Evolutionary conservation across 2,888 invertebrate genomes (phyloP), one percentile per base, ranked within the genome.

Genomic region (Cerastis leucographa): DNA sequence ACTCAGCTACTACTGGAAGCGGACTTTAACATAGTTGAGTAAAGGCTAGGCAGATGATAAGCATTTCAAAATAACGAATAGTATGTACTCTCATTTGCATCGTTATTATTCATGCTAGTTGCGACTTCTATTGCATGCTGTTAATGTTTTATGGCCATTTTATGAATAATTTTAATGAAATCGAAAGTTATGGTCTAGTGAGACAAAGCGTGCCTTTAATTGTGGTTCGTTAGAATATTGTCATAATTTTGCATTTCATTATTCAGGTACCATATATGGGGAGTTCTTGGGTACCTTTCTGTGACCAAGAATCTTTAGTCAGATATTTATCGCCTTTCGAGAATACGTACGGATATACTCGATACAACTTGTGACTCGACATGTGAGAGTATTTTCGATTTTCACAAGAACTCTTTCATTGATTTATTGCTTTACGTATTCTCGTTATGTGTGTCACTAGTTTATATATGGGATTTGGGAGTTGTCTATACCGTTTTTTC

Each of bases 91-190:
- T 54, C 64, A 67, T 71, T 79, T 69, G 51, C 35, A 68, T 77
- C 49, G 29, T 74, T 22, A 71, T 68, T 71, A 74, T 77, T 64
- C 51, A 64, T 67, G 76, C 64, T 64, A 9, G 64, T 42, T 25
- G 42, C 42, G 62, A 67, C 42, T 65, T 81, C 54, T 59, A 72
- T 83, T 76, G 85, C 78, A 73, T 51, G 73, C 61, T 67, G 51
- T 85, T 71, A 67, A 82, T 81, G 51, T 85, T 83, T 85, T 71
- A 68, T 82, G 61, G 46, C 49, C 22, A 56, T 67, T 49, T 61
- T 69, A 68, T 44, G 71, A 72, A 73, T 73, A 70, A 42, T 62
- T 78, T 51, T 64, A 73, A 75, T 84, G 67, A 68, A 84, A 80
- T 84, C 56, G 70, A 80, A 74, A 74, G 85, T 70, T 70, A 80